Percentiles rank a stretch among this genome's conserved stretches.
phyloP scores from a whole-genome alignment of 2,888 invertebrate genomes.

The Crocallis elinguaria region DNA sequence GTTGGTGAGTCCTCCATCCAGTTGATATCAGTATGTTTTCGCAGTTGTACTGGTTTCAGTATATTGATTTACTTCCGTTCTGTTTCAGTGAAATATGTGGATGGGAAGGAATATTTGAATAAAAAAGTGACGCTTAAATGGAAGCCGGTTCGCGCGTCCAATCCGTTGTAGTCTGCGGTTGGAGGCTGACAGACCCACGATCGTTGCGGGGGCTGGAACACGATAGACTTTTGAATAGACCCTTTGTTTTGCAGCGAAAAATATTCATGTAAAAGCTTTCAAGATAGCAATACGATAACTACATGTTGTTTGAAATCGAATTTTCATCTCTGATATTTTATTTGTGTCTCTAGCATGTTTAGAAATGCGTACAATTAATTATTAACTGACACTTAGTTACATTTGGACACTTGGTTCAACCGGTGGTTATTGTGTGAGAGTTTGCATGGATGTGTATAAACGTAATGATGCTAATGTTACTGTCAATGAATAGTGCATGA shows the following conservation, averaged over 20 bases:
- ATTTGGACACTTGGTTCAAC: too few species aligned
- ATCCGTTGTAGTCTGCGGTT: conserved; percentile 71
- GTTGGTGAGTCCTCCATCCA: background rate
- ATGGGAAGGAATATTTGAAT: conserved; percentile 44
- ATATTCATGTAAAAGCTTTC: conserved; percentile 51
- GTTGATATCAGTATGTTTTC: conserved; percentile 23
- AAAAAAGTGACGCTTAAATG: conserved; percentile 50
- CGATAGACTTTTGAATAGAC: conserved; percentile 69
- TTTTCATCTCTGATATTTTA: conserved; percentile 14
- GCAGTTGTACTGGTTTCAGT: conserved; percentile 13
- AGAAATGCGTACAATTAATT: background rate
- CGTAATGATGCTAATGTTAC: too few species aligned
- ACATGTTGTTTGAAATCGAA: conserved; percentile 32
- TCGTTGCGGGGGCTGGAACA: conserved; percentile 64
- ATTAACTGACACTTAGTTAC: too few species aligned
- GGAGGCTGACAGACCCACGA: conserved; percentile 69
- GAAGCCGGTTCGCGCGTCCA: conserved; percentile 46
- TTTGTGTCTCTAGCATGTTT: background rate
- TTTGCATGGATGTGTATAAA: too few species aligned
- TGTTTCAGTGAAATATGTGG: conserved; percentile 39
- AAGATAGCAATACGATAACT: conserved; percentile 50
- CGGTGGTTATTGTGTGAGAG: too few species aligned
- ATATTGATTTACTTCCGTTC: conserved; percentile 35
- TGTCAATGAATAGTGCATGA: too few species aligned
- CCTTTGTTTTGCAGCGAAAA: conserved; percentile 64